Evolutionary conservation across 2,888 invertebrate species (phyloP), one percentile per base, ranked within the genome.

Genomic region (Heliconius charithonia): DNA sequence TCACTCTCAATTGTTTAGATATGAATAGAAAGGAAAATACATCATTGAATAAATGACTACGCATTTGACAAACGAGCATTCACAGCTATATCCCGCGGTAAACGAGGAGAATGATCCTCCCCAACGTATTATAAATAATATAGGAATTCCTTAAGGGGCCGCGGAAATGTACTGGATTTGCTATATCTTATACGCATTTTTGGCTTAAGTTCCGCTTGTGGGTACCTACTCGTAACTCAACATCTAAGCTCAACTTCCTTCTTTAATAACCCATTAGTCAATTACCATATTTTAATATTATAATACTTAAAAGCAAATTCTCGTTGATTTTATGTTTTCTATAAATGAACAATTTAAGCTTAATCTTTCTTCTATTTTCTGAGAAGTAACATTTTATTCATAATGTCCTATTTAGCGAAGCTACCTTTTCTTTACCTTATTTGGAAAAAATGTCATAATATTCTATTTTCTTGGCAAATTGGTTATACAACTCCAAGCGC

Each of bases 1-100:
- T 82, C 80, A 80, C 83, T 83, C 81, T 80, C 83, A 80, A 81
- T 82, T 83, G 81, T 81, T 82, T 85, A 84, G 83, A 81, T 83
- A 84, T 86, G 86, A 86, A 86, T 86, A 85, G 85, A 84, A 85
- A 84, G 83, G 83, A 83, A 85, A 88, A 89, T 87, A 90, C 89
- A 90, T 91, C 93, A 91, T 93, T 91, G 90, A 90, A 93, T 94
- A 94, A 93, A 94, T 93, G 93, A 93, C 92, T 92, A 91, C 91
- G 90, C 93, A 92, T 94, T 94, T 94, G 93, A 94, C 93, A 94
- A 94, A 94, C 92, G 94, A 94, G 93, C 91, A 92, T 93, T 91
- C 92, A 88, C 90, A 89, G 91, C 92, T 91, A 92, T 92, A 93
- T 93, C 90, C 92, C 90, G 88, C 90, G 90, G 92, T 93, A 91